A percentile compares a stretch with the other conserved stretches of the same genome.
Evolutionary conservation across 2,888 invertebrate genomes (phyloP).

Genomic region (Malthinus seriepunctatus): DNA sequence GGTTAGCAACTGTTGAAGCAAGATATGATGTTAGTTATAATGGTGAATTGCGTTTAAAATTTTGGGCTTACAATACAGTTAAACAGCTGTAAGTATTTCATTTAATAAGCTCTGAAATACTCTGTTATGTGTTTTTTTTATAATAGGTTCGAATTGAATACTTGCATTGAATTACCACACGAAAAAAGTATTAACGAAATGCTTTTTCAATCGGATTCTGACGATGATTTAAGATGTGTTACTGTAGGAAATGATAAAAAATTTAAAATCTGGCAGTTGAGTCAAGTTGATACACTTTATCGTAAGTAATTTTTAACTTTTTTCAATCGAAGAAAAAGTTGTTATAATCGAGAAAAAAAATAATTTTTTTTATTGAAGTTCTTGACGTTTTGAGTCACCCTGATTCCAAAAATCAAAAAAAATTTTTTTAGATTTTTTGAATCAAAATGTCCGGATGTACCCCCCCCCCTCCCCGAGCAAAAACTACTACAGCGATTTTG

Average conservation of each 20-base stretch:
- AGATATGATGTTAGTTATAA: constrained; percentile 62
- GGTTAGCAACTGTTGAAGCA: constrained; percentile 75
- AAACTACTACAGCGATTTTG: no score
- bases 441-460: constrained; percentile 15
- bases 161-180: constrained; percentile 74
- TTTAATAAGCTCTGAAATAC: background rate
- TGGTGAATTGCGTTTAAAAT: constrained; percentile 72
- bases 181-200: constrained; percentile 63
- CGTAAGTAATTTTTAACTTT: constrained; percentile 53
- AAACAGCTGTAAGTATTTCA: constrained; percentile 61
- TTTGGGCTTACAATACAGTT: constrained; percentile 68
- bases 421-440: no score
- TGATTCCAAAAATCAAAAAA: no score
- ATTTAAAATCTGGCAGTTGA: constrained; percentile 72
- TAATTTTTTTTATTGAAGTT: no score
- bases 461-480: no score
- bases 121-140: constrained; percentile 10
- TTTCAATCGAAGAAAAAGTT: no score
- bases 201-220: constrained; percentile 60
- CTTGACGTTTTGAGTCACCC: no score
- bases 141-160: constrained; percentile 69
- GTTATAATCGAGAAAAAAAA: no score
- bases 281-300: constrained; percentile 60
- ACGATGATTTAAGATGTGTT: constrained; percentile 59
- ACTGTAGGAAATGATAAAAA: constrained; percentile 69